Conservation (phyloP, 1,140 invertebrate species). For the Oreohelix idahoensis region DNA sequence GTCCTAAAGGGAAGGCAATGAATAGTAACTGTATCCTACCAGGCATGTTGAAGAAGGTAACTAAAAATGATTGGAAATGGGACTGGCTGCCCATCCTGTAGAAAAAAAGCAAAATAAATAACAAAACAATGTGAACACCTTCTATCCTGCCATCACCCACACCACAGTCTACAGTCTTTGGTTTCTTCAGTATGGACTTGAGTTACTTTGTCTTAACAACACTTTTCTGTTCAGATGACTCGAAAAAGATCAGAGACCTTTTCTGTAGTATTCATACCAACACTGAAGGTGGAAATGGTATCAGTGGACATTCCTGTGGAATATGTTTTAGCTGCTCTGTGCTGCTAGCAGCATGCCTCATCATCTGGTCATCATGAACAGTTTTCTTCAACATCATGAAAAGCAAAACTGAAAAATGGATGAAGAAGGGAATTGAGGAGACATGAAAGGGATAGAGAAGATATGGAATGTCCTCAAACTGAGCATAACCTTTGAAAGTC, state of each 20-base stretch:
- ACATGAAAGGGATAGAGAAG: no score
- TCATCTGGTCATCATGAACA: conserved; percentile 64
- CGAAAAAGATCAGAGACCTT: conserved; percentile 26
- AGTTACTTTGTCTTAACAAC: conserved; percentile 16
- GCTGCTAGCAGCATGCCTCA: conserved; percentile 59
- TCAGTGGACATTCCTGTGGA: conserved; percentile 50
- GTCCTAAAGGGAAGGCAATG: no score
- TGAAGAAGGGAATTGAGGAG: no score
- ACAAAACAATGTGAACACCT: neutral
- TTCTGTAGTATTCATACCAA: conserved; percentile 27
- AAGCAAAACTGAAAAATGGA: no score
- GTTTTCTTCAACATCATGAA: conserved; percentile 61
- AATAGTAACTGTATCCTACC: no score
- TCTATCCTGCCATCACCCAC: conserved; percentile 6
- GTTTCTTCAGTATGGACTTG: conserved; percentile 22
- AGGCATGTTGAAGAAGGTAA: no score
- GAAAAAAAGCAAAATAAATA: no score
- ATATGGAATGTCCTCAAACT: no score
- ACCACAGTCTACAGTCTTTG: conserved; percentile 8
- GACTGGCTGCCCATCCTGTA: no score
- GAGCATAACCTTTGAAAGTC: no score
- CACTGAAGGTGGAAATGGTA: conserved; percentile 42
- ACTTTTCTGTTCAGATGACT: neutral
- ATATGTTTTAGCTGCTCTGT: conserved; percentile 53
- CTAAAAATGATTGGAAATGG: no score